Base-by-base conservation (phyloP, 2,888 invertebrate genomes). In the Heliconius aoede region DNA sequence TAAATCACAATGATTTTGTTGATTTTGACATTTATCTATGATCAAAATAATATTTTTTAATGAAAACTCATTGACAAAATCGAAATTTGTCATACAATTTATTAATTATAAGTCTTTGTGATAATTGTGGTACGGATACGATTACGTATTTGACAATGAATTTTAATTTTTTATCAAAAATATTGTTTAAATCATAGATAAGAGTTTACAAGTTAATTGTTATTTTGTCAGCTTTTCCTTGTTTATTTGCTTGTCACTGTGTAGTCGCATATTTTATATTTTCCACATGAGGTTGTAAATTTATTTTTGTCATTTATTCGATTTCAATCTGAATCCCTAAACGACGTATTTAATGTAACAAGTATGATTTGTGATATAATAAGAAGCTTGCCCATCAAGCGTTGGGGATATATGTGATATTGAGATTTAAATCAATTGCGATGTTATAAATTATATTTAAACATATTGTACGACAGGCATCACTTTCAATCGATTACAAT, bases 371-470 rank as follows among this genome's bases (percentile, higher is more conserved):
- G 72, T 72, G 72, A 72, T 72, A 71, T 71, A 60, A n/a, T 55
- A 58, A 69, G 69, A 69, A 69, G 55, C 69, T 69, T 55, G 69
- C 69, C 69, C 30, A 69, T 69, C 69, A 55, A 74, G 67, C 46
- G 28, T 40, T 62, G 32, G 32, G 62, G 26, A 32, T 18, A 21
- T 62, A 62, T 75, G 75, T 75, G 71, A 75, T 75, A 75, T 51
- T 32, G 61, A 24, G 55, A 71, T 61, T 62, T 61, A 21, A 55
- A 30, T 26, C 62, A 55, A 64, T 61, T 75, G 64, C 71, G 40
- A 32, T 55, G 71, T 36, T 55, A n/a, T 55, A 46, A 46, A 61
- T 40, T 40, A 24, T 68, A 46, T 68, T 21, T 68, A 74, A 64
- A 68, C 30, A 30, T 74, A 30, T 15, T 36, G 60, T 60, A 30